Conservation (phyloP, 2,113 vertebrate genomes). For the Rhabdornis inornatus region DNA sequence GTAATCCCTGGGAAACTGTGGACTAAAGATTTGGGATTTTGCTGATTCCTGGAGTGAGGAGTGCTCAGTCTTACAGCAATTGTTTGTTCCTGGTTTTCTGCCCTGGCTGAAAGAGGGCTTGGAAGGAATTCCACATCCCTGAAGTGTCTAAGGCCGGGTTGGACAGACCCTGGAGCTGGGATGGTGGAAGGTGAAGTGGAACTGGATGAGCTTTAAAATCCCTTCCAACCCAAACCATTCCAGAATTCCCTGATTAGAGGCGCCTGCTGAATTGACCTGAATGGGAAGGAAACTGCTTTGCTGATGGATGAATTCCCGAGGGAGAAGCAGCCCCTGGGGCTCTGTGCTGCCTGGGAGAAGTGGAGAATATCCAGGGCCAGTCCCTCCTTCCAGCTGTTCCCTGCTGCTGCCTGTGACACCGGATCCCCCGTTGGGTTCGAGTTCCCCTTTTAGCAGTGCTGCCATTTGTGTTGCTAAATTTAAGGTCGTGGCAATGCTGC, state of each 20-base stretch:
- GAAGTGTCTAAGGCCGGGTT: background rate
- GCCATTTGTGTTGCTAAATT: slow-evolving; percentile 13
- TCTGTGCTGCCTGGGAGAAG: background rate
- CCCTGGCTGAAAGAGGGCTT: background rate
- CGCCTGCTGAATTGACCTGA: rapidly evolving
- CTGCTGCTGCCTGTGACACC: background rate
- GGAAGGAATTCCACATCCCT: background rate
- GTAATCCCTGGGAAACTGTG: background rate
- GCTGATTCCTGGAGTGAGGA: background rate
- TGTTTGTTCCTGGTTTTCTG: background rate
- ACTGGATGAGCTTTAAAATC: background rate
- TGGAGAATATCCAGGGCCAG: background rate
- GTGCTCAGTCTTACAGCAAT: background rate
- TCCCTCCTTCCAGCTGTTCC: background rate
- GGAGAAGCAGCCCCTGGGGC: background rate
- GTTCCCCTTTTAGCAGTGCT: background rate
- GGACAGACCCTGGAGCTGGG: background rate
- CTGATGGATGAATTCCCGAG: background rate
- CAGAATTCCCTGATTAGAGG: background rate
- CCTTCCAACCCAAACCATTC: background rate
- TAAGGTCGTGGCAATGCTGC: background rate
- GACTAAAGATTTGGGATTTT: background rate
- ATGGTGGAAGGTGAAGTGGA: background rate
- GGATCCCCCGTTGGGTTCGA: background rate
- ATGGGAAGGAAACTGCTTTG: background rate